Evolutionary conservation across 1,140 invertebrate genomes (phyloP), one percentile per base, ranked within the genome.

Genomic region (Mercenaria mercenaria): DNA sequence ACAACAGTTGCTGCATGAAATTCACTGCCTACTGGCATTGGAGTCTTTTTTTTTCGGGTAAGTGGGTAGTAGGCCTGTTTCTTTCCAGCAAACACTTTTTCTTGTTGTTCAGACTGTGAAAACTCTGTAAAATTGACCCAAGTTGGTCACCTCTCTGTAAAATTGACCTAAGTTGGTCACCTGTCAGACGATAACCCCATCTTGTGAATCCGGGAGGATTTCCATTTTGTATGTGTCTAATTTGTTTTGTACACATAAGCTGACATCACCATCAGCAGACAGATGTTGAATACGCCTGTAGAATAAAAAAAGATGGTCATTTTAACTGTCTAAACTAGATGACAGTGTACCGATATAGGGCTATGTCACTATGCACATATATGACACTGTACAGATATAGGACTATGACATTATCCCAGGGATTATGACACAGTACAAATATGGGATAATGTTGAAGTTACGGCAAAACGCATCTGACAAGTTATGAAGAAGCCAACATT

Each of bases 201-300:
- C 50, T 32, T 59, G 23, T 8, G 6, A 3, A 34, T 37, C 79
- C 29, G 59, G 79, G n/a, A 81, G 79, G 3, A 56, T 59, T 81
- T 56, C 47, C 50, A 59, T 81, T 29, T 81, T 81, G 26, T 81
- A 81, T 81, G 50, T 81, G 47, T 81, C 79, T 15, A 81, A 20
- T 4, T 59, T 59, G 56, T 81, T 26, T 26, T 59, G 47, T 32
- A 81, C 52, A 59, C 52, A 8, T 29, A 81, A 29, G 61, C 26
- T 64, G 3, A 23, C 11, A 41, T 50, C 61, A 67, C 34, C 23
- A 10, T 64, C 61, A 41, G 37, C 41, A 67, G 59, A 64, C 39
- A 83, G 37, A 43, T 83, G 81, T 41, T 83, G 6, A 43, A 83
- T n/a, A 1, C 67, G 61, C 81, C 56, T 83, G 61, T 13, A 47